Base-by-base conservation (phyloP, 1,140 invertebrate genomes). In the Drosophila biarmipes region DNA sequence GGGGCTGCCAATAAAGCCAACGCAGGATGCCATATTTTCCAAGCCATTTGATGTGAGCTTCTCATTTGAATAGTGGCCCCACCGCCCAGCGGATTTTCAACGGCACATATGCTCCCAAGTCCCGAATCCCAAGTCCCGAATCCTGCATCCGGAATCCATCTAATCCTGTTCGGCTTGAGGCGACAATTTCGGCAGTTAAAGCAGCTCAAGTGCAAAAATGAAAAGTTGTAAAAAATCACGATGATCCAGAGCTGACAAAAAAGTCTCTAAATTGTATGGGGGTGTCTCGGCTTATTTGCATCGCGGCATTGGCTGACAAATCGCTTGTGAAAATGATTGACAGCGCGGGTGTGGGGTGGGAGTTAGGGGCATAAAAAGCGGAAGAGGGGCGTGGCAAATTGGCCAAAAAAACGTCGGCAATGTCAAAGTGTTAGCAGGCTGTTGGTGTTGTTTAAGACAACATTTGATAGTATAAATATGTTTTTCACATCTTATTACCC, bases 201-300 rank as follows among this genome's bases (percentile, higher is more conserved):
- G 31, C 78, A 72, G 66, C 79, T 89, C 71, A 72, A 87, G 78
- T 75, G 78, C 75, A 68, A 81, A 86, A 87, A 87, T 87, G 81
- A 78, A 87, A 86, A 82, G 82, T 81, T 86, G 81, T 81, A 86
- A 86, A 86, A 87, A 85, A 78, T 82, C 82, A 78, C 59, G 78
- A 85, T 85, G 77, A 85, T 85, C 77, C 80, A 19, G 80, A 21
- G 40, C 4, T 14, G 17, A 37, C 38, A 38, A 24, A 17, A 38
- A 57, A 45, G 63, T 51, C 45, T 27, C 59, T 58, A 67, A 35
- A 19, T 29, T 15, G 54, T 11, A n/a, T 21, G 15, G 34, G 46
- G 61, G 31, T 80, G 81, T 87, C 67, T 57, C 45, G 68, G 82
- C 79, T 87, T 87, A 86, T 87, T 86, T 75, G 74, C 82, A 66